Evolutionary conservation across 2,797 vertebrate genomes (phyloP), one percentile per base, ranked within the genome.

Genomic region (Percopsis omiscomaycus): DNA sequence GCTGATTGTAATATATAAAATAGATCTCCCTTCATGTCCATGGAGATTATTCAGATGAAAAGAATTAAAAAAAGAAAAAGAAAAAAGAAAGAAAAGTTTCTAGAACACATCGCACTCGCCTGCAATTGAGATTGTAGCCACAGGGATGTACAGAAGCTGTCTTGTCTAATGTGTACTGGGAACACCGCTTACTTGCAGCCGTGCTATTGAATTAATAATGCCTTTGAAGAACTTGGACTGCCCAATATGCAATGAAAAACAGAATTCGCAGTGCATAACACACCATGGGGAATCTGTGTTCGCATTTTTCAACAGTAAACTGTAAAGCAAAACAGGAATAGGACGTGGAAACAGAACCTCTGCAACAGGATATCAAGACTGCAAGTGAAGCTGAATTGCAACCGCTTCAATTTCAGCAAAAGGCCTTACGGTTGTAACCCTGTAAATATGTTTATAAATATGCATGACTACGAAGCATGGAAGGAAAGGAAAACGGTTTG

Each of bases 181-280:
- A 86, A 84, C 79, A 70, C 48, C 51, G 75, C 75, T 75, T 73
- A 73, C 68, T 67, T 74, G 69, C 64, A 74, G 79, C 62, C 54
- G 74, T 54, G 78, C 70, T 64, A 59, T 60, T 85, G 71, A 84
- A 89, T 84, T 82, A 87, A 79, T 84, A 76, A 88, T 82, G 79
- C 47, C 69, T 12, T 30, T 47, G 49, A 77, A 69, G 59, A 71
- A 55, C 59, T 70, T 16, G 72, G 64, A 80, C 67, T 79, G 64
- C 6, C 69, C 30, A 50, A 52, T 72, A 51, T 68, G 28, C 0
- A 48, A 57, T 55, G 46, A 28, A 64, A 64, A 59, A 73, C 63
- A 49, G 4, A 5, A 56, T 55, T 59, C 68, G 56, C 42, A 46
- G 70, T 47, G 49, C 51, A 70, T 27, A 58, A 46, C 48, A 69